Base-by-base conservation (phyloP, 1,140 invertebrate species). In the Ips nitidus region DNA sequence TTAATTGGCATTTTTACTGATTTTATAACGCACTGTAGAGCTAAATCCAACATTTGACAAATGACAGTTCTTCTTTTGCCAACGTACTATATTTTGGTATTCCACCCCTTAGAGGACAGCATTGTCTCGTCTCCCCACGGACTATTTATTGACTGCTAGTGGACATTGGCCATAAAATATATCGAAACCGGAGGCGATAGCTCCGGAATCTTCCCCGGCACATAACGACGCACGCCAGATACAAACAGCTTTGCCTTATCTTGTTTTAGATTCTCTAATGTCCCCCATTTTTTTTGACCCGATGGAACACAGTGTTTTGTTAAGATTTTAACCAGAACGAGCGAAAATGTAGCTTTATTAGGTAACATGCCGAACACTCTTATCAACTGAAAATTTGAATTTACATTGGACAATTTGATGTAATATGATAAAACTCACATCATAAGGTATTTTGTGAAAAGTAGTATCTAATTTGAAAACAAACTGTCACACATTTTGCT, bases 111-210 rank as follows among this genome's bases (percentile, higher is more conserved):
- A 36, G 36, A 37, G 59, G 7, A 4, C n/a, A 22, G 22, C 22
- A 22, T 2, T 50, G 36, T 53, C 38, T 45, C 52, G 36, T 64
- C 41, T 43, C 59, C 60, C 69, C 22, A 22, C 47, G 66, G 63
- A 73, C 73, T 77, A 77, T 77, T 77, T 77, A 77, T 77, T 77
- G 74, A 77, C 75, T 77, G 75, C 75, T 71, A 75, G 69, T 77
- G 75, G 75, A 77, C 75, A 77, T 75, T 66, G 75, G 53, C 75
- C 73, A 77, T 77, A 77, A 77, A 75, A 77, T 77, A 77, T 77
- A 77, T 77, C 75, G 73, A 73, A 67, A 75, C 75, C 75, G 74
- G 72, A 73, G 67, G 70, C 62, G 68, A 67, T 57, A 65, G 66
- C 45, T 52, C 61, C 52, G 53, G 53, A 53, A 72, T 59, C 55